phyloP scores from a whole-genome alignment of 1,140 invertebrate genomes.

The Monochamus saltuarius region DNA sequence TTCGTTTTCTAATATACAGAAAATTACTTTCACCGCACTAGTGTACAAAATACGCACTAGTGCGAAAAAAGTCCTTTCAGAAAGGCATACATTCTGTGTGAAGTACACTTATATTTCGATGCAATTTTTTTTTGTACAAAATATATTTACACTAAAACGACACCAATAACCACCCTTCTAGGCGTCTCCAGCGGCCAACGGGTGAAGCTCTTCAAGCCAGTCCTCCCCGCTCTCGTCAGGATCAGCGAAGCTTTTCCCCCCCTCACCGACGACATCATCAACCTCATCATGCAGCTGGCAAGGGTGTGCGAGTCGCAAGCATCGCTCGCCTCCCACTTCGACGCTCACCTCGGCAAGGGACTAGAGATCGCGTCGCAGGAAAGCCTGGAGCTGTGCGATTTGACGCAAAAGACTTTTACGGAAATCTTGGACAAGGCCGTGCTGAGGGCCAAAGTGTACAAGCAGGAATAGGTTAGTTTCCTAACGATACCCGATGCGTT shows the following conservation, averaged over 20 bases:
- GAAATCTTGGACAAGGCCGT: constrained; percentile 61
- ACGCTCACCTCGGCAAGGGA: constrained; percentile 56
- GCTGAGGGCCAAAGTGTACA: constrained; percentile 60
- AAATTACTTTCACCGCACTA: too few relatives aligned
- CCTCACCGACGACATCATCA: constrained; percentile 84
- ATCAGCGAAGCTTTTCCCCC: constrained; percentile 92
- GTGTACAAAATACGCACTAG: too few relatives aligned
- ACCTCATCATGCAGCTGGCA: constrained; percentile 82
- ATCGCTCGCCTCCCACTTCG: constrained; percentile 66
- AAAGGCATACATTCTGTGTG: too few relatives aligned
- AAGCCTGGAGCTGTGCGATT: constrained; percentile 60
- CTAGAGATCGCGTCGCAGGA: constrained; percentile 57
- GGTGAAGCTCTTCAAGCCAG: constrained; percentile 77
- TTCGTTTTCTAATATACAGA: too few relatives aligned
- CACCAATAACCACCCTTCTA: too few relatives aligned
- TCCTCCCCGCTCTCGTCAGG: constrained; percentile 79
- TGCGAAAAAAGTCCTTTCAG: too few relatives aligned
- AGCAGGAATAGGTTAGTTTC: constrained; percentile 28
- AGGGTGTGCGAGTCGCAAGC: constrained; percentile 83
- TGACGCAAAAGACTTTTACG: constrained; percentile 65
- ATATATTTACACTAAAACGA: too few relatives aligned
- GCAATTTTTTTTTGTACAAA: too few relatives aligned
- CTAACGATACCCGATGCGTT: too few relatives aligned
- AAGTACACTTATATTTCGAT: too few relatives aligned
- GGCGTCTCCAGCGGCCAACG: constrained; percentile 79